Evolutionary conservation across 2,797 vertebrate species (phyloP).

Genomic region (Calcarius lapponicus): DNA sequence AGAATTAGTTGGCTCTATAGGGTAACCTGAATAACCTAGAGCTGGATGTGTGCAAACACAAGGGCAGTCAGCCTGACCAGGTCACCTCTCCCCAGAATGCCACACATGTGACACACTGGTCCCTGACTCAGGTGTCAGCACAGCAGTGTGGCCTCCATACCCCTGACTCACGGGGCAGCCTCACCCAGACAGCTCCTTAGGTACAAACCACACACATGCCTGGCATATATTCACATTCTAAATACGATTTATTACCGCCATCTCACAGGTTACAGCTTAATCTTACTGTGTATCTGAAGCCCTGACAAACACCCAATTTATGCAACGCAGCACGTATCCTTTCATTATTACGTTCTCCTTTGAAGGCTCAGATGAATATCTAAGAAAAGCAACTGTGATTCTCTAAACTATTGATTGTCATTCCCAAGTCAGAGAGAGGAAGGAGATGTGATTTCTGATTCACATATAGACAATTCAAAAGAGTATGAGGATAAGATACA

Average conservation of each 20-base stretch:
- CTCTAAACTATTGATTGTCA: neutral
- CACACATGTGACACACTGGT: neutral
- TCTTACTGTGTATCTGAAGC: neutral
- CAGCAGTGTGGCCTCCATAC: neutral
- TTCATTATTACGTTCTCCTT: neutral
- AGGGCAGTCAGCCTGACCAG: neutral
- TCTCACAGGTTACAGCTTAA: neutral
- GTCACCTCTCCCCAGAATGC: neutral
- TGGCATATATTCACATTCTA: neutral
- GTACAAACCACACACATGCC: neutral
- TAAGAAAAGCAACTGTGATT: neutral
- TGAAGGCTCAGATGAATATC: constrained; percentile 20
- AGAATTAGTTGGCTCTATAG: neutral
- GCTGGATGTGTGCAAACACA: rapidly evolving
- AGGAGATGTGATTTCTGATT: neutral
- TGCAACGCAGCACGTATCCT: neutral
- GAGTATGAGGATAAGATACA: neutral
- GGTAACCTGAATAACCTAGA: neutral
- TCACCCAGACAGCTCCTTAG: neutral
- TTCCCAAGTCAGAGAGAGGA: neutral
- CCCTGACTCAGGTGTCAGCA: neutral
- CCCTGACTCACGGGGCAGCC: neutral
- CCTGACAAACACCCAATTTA: neutral
- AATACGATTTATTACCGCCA: neutral
- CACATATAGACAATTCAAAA: neutral